phyloP scores from a whole-genome alignment of 2,113 vertebrate genomes.

The Rostratula benghalensis region DNA sequence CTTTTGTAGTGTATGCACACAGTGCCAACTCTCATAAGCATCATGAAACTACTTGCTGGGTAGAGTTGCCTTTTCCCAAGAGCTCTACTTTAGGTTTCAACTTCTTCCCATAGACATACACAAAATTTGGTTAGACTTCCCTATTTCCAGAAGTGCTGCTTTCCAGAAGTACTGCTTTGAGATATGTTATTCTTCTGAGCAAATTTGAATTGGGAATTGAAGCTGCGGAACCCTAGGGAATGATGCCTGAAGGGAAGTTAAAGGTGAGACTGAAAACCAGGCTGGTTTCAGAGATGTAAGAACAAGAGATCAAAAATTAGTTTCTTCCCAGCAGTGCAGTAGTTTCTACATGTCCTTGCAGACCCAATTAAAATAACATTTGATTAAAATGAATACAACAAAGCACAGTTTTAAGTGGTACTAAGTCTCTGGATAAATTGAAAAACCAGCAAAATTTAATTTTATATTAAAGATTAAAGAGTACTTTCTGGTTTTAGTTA shows the following conservation, averaged over 20 bases:
- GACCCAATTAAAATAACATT: conserved; percentile 65
- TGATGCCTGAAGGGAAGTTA: conserved; percentile 12
- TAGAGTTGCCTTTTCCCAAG: not conserved
- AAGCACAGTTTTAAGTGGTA: conserved; percentile 17
- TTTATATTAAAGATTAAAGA: conserved; percentile 57
- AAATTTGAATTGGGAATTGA: not conserved
- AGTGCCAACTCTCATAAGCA: not conserved
- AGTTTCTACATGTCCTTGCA: conserved; percentile 44
- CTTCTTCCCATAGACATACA: not conserved
- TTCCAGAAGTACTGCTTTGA: conserved; percentile 19
- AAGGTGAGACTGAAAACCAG: conserved; percentile 25
- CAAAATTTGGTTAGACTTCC: not conserved
- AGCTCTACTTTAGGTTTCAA: not conserved
- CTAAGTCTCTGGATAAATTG: conserved; percentile 41
- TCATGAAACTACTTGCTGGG: not conserved
- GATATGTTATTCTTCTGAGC: not conserved
- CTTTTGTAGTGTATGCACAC: rapidly evolving
- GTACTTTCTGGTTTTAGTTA: conserved; percentile 20
- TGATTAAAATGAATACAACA: conserved; percentile 55
- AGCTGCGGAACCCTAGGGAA: not conserved
- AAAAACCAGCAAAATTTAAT: conserved; percentile 52
- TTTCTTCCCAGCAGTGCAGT: conserved; percentile 16
- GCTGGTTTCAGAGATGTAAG: conserved; percentile 12
- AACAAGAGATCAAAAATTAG: conserved; percentile 43
- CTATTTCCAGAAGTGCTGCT: not conserved